Conservation (phyloP, 1,140 invertebrate species). For the Neelides sp. region DNA sequence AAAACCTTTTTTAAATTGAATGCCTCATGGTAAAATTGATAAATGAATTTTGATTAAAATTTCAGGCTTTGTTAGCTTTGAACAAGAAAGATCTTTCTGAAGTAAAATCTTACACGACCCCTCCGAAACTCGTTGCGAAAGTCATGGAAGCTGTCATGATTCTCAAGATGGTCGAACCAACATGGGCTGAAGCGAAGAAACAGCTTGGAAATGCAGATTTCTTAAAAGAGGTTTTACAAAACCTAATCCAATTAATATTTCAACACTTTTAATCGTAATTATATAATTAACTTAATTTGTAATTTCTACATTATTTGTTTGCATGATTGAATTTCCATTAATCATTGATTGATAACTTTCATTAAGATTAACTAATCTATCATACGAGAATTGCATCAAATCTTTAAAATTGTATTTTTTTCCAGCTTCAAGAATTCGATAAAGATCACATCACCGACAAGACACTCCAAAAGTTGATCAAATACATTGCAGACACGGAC, state of each 20-base stretch:
- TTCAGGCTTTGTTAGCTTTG: slow-evolving; percentile 58
- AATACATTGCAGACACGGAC: slow-evolving; percentile 64
- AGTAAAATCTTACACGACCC: slow-evolving; percentile 72
- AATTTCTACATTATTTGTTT: slow-evolving; percentile 6
- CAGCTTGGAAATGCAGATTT: slow-evolving; percentile 67
- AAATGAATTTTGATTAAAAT: slow-evolving; percentile 4
- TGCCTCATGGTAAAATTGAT: neutral
- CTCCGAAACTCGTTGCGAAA: slow-evolving; percentile 70
- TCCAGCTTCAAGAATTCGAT: slow-evolving; percentile 64
- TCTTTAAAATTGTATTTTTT: slow-evolving; percentile 13
- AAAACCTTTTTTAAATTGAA: neutral
- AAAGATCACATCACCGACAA: slow-evolving; percentile 73
- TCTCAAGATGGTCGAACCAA: slow-evolving; percentile 58
- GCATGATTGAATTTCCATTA: no score
- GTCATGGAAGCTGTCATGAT: slow-evolving; percentile 82
- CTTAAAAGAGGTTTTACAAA: slow-evolving; percentile 40
- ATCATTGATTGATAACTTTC: no score
- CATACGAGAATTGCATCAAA: neutral
- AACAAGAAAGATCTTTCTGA: slow-evolving; percentile 79
- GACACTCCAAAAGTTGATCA: slow-evolving; percentile 60
- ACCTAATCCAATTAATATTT: neutral
- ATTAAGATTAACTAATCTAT: no score
- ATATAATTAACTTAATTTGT: neutral
- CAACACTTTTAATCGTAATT: neutral
- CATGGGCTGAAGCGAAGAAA: slow-evolving; percentile 70